Conservation (phyloP, 2,888 invertebrate species). For the Leucozona laternaria region DNA sequence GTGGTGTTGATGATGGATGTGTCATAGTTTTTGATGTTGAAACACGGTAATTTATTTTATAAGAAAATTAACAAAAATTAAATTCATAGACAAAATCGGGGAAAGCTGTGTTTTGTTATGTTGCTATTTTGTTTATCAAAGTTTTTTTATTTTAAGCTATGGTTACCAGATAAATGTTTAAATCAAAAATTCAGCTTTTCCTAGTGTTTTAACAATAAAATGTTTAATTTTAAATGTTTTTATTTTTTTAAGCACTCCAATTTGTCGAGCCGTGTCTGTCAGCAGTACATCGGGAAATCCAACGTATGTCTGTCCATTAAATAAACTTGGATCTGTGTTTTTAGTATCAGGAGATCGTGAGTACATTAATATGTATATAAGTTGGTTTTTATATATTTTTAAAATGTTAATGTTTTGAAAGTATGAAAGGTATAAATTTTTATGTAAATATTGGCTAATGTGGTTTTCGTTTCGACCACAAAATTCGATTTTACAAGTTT, state of each 20-base stretch:
- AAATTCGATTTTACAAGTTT: no score
- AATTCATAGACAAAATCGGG: not conserved
- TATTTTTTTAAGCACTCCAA: constrained; percentile 84
- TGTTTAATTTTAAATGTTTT: not conserved
- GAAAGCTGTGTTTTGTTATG: not conserved
- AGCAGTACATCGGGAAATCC: constrained; percentile 90
- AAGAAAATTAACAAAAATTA: not conserved
- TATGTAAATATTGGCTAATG: no score
- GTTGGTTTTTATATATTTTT: no score
- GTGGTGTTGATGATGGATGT: constrained; percentile 95
- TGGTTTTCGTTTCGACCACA: no score
- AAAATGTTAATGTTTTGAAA: no score
- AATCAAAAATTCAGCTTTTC: not conserved
- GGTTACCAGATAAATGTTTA: not conserved
- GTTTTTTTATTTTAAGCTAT: not conserved
- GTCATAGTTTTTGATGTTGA: constrained; percentile 93
- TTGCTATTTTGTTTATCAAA: not conserved
- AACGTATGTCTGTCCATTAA: constrained; percentile 85
- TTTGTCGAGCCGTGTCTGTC: constrained; percentile 86
- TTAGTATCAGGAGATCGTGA: constrained; percentile 89
- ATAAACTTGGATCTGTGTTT: constrained; percentile 87
- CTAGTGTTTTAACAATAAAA: not conserved
- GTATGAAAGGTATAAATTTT: no score
- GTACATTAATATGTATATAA: no score
- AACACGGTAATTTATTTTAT: constrained; percentile 80